These are phyloP conservation scores for Phalanger gymnotis DNA, from an alignment of 2,797 vertebrate genomes.

Conservation along the genomic window DNA sequence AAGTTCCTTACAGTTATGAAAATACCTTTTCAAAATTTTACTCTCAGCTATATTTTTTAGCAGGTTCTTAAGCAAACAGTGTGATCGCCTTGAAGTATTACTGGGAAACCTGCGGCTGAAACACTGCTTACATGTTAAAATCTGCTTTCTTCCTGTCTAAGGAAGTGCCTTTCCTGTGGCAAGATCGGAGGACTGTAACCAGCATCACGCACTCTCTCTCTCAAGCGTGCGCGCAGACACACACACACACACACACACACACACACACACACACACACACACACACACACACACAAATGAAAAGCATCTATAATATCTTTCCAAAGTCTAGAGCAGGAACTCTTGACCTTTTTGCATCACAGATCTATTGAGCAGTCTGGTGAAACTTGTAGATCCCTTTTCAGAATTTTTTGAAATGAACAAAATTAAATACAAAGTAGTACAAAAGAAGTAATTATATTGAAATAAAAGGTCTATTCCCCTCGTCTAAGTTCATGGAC, in stretches of 20 bases:
- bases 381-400: not conserved
- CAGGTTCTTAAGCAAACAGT: not conserved
- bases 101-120: constrained; percentile 55
- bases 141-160: constrained; percentile 76
- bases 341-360: not conserved
- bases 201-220: constrained; percentile 18
- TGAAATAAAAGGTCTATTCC: not conserved
- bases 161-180: constrained; percentile 73
- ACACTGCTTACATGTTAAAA: constrained; percentile 62
- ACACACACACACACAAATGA: too few relatives aligned
- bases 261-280: not conserved
- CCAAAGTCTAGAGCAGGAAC: not conserved
- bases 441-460: not conserved
- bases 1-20: not conserved
- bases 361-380: not conserved
- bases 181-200: constrained; percentile 67
- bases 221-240: not conserved
- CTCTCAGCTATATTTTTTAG: not conserved
- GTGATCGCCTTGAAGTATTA: constrained; percentile 37
- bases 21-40: not conserved
- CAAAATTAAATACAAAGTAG: not conserved
- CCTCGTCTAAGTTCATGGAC: not conserved
- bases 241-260: not conserved
- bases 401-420: not conserved
- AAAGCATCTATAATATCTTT: not conserved